Conservation (phyloP, 2,113 vertebrate species). For the Sphyrna mokarran region DNA sequence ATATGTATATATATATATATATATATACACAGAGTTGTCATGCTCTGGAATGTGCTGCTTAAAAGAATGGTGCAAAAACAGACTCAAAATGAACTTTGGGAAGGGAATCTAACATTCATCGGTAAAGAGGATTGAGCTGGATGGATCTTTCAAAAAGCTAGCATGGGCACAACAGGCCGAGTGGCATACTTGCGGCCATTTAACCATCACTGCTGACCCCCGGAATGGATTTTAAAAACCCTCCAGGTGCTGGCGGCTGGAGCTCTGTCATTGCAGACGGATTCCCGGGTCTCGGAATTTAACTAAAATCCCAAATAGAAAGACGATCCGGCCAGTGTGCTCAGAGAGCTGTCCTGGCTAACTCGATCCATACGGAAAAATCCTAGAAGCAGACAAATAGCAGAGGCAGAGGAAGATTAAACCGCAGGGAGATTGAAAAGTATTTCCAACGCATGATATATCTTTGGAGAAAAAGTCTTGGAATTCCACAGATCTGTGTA, state of each 20-base stretch:
- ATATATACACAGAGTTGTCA: too few relatives aligned
- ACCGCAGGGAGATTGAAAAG: background rate
- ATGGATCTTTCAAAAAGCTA: too few relatives aligned
- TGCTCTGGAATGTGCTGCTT: too few relatives aligned
- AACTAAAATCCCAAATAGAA: background rate
- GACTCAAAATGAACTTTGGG: too few relatives aligned
- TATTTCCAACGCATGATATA: background rate
- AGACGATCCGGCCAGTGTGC: background rate
- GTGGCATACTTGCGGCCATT: background rate
- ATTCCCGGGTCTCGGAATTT: background rate
- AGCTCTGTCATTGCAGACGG: background rate
- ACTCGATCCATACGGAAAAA: background rate
- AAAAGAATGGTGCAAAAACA: too few relatives aligned
- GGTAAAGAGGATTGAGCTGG: too few relatives aligned
- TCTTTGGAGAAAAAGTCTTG: background rate
- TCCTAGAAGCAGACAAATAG: background rate
- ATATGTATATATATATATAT: too few relatives aligned
- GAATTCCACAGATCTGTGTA: constrained; percentile 25
- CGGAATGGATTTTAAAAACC: background rate
- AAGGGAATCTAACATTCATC: too few relatives aligned
- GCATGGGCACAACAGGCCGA: background rate
- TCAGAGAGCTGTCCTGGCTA: background rate
- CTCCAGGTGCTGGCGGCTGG: background rate
- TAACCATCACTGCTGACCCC: background rate
- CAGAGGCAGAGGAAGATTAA: background rate